Conservation (phyloP, 1,140 invertebrate species). For the Muscidifurax raptorellus region DNA sequence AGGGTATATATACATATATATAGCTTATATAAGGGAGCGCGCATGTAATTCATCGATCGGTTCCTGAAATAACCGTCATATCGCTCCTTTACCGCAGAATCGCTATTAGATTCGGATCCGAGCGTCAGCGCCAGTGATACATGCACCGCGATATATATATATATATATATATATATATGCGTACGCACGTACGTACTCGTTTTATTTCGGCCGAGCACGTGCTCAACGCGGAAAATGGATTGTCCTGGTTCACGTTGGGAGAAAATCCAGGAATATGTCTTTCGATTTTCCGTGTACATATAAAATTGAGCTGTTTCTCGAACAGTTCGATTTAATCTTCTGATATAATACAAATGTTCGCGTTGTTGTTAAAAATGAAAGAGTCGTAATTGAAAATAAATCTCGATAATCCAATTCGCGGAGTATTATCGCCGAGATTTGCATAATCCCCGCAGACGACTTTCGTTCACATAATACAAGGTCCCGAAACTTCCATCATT, state of each 20-base stretch:
- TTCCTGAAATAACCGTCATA: conserved; percentile 37
- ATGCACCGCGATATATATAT: background rate
- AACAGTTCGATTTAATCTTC: background rate
- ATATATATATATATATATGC: no score
- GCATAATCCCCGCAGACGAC: background rate
- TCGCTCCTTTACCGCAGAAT: conserved; percentile 29
- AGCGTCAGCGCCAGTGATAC: conserved; percentile 29
- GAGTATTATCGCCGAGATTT: background rate
- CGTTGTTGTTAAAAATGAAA: background rate
- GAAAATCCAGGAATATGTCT: background rate
- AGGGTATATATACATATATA: no score
- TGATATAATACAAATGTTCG: background rate
- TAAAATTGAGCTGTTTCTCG: background rate
- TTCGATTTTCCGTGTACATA: background rate
- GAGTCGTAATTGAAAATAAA: background rate
- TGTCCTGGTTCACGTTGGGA: background rate
- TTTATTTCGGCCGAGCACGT: conserved; percentile 27
- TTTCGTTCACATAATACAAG: background rate
- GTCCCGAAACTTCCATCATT: conserved; percentile 1
- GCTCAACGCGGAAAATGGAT: background rate
- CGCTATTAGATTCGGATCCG: conserved; percentile 41
- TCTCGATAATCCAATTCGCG: background rate
- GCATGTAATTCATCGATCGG: conserved; percentile 49
- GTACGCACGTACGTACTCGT: background rate
- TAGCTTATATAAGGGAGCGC: background rate